A percentile compares a stretch with the other conserved stretches of the same genome.
These are phyloP conservation scores for Myrmecobius fasciatus DNA, from an alignment of 2,113 vertebrate species.

Conservation along the genomic window DNA sequence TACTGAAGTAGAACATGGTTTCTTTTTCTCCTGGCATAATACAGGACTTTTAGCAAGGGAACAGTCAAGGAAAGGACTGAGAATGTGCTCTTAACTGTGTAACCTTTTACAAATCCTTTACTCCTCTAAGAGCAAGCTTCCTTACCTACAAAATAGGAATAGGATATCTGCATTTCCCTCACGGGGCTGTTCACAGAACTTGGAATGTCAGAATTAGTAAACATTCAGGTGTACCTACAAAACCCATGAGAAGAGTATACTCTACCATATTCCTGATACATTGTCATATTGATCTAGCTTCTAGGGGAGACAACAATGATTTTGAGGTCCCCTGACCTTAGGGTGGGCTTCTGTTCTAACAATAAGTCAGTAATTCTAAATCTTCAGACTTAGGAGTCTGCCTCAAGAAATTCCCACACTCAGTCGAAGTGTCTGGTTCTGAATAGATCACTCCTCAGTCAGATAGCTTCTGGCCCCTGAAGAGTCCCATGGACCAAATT, in stretches of 20 bases:
- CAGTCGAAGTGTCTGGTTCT: too few species aligned
- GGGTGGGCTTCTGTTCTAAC: too few species aligned
- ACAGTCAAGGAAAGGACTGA: not conserved
- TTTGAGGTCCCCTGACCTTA: too few species aligned
- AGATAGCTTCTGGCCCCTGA: too few species aligned
- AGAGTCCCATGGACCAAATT: too few species aligned
- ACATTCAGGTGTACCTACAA: too few species aligned
- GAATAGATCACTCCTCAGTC: too few species aligned
- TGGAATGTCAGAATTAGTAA: not conserved
- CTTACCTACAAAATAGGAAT: not conserved
- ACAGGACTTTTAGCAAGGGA: not conserved
- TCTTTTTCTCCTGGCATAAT: not conserved
- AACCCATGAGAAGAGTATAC: not conserved
- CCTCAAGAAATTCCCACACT: too few species aligned
- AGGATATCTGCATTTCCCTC: not conserved
- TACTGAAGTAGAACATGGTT: not conserved
- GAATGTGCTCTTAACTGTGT: not conserved
- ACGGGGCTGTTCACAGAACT: not conserved
- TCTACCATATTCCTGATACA: not conserved
- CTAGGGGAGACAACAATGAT: too few species aligned
- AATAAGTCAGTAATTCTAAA: too few species aligned
- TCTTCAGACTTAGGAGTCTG: too few species aligned
- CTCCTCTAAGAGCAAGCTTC: not conserved
- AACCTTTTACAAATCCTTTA: not conserved
- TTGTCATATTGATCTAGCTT: not conserved